These are phyloP conservation scores for Mixornis gularis DNA, from an alignment of 2,113 vertebrate genomes.

Conservation along the genomic window DNA sequence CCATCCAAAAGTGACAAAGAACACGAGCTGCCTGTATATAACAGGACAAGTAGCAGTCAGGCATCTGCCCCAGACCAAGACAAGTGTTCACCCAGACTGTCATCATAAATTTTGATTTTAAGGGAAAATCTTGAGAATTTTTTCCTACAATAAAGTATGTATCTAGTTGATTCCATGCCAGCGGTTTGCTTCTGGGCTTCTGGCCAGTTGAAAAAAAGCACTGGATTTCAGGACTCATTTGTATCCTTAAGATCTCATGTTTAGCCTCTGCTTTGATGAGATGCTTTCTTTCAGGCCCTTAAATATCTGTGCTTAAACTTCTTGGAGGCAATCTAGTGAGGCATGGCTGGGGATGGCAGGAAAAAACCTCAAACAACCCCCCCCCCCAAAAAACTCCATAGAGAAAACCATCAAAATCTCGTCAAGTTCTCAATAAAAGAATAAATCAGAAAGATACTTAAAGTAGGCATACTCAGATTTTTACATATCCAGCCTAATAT, in stretches of 20 bases:
- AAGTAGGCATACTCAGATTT: not conserved
- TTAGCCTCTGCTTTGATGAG: not conserved
- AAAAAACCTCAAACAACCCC: not conserved
- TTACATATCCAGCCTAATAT: not conserved
- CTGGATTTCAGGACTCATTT: not conserved
- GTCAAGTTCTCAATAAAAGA: not conserved
- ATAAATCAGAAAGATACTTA: not conserved
- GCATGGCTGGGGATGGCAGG: not conserved
- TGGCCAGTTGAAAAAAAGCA: not conserved
- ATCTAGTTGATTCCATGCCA: not conserved
- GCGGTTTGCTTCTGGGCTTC: not conserved
- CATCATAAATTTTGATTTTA: accelerated
- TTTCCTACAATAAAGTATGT: not conserved
- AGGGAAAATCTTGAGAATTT: not conserved
- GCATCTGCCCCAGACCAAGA: not conserved
- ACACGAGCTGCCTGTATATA: not conserved
- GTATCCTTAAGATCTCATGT: not conserved
- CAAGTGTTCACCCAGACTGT: not conserved
- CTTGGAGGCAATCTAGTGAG: not conserved
- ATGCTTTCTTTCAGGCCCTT: not conserved
- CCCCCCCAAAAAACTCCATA: accelerated
- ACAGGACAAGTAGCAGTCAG: not conserved
- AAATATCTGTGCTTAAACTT: not conserved
- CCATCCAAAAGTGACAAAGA: not conserved
- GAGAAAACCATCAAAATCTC: not conserved